Conservation (phyloP, 2,888 invertebrate species). For the Archips xylosteana region DNA sequence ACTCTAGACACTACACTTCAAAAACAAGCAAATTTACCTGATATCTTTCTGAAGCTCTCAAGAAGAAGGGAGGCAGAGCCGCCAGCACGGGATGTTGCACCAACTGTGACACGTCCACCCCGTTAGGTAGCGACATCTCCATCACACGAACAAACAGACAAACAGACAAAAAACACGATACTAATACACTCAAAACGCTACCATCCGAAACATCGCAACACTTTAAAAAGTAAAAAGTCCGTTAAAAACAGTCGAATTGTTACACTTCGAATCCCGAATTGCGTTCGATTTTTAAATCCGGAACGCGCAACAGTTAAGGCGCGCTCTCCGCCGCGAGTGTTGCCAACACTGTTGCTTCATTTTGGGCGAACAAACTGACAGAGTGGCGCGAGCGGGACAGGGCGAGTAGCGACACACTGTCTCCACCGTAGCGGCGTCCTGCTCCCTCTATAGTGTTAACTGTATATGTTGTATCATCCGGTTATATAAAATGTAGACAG, state of each 20-base stretch:
- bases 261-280: conserved; percentile 43
- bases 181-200: conserved; percentile 43
- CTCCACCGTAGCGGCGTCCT: conserved; percentile 69
- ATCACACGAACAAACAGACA: conserved; percentile 52
- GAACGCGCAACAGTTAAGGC: conserved; percentile 61
- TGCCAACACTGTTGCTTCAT: conserved; percentile 81
- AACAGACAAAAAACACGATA: conserved; percentile 44
- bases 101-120: conserved; percentile 94
- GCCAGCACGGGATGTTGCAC: conserved; percentile 95
- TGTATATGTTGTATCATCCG: conserved; percentile 85
- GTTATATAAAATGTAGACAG: conserved; percentile 85
- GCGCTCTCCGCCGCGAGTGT: conserved; percentile 66
- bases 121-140: conserved; percentile 93
- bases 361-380: conserved; percentile 68
- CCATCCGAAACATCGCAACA: conserved; percentile 47
- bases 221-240: conserved; percentile 39
- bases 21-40: conserved; percentile 81
- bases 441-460: conserved; percentile 77
- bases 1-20: background rate
- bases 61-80: conserved; percentile 94
- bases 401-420: conserved; percentile 78
- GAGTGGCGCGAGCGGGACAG: conserved; percentile 69
- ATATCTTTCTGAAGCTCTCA: conserved; percentile 95
- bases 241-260: conserved; percentile 26
- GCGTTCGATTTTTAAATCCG: conserved; percentile 35